Base-by-base conservation (phyloP, 2,113 vertebrate genomes). In the Corydoras maculifer region DNA sequence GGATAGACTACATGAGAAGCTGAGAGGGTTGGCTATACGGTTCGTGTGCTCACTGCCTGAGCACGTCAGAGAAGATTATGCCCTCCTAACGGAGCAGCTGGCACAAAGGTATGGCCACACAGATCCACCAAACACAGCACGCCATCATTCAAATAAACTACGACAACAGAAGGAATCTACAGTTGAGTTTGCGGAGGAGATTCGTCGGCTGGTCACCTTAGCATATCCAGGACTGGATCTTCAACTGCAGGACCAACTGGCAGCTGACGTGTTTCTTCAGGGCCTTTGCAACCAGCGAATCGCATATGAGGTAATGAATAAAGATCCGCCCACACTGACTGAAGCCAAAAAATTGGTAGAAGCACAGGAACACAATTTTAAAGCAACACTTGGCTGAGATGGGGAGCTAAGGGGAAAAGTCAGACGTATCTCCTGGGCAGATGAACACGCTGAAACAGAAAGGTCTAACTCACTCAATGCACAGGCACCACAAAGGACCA, bases 141-240 rank as follows among this genome's bases (percentile, higher is more conserved):
- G 65, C 14, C 66, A 59, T 18, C 60, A 43, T 25, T 53, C 72
- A 9, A 29, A 73, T n/a, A 59, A 72, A 50, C 31, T 72, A 5
- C 14, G 55, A 29, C 77, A 78, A 32, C 12, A 50, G 9, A 68
- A 65, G 14, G 69, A 70, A 14, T 62, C 59, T 1, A 49, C 65
- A 30, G 72, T 69, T 8, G 73, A 69, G 48, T 75, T 78, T 69
- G 73, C 69, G 48, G 73, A 75, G 30, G 57, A 75, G 58, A 65
- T 75, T 10, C 5, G 60, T 14, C 10, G 53, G 13, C 55, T 75
- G 10, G 50, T 78, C 58, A 71, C 76, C 7, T 50, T 75, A 6
- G 63, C 72, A n/a, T 76, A 72, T 15, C 75, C 64, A 49, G 64
- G 75, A 25, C 63, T 72, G n/a, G 60, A 72, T 6, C 29, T 72